Evolutionary conservation across 1,140 invertebrate genomes (phyloP), one percentile per base, ranked within the genome.

Genomic region (Callitettix versicolor): DNA sequence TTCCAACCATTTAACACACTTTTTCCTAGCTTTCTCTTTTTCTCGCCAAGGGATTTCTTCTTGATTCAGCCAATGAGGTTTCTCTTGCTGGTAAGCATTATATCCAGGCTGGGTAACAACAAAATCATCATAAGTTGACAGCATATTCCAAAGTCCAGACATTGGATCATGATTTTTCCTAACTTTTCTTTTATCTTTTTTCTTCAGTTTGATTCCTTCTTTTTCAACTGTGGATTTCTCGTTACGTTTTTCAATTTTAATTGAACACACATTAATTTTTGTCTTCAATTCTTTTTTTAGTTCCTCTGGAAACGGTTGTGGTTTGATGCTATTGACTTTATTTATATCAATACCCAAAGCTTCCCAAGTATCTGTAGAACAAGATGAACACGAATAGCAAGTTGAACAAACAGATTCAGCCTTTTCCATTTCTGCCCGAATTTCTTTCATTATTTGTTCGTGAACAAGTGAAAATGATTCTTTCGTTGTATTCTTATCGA

Each of bases 141-240:
- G 36, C 58, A 59, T 57, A 33, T 51, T 51, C 58, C 58, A 59
- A 20, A 59, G 49, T 11, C 58, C 58, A 1, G 58, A 59, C 46
- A 38, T 41, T 1, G 21, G 15, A 30, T 59, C 58, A 6, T 5
- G 44, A 5, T 40, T 47, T 24, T 12, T 42, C 3, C 17, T 36
- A 4, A 21, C 7, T n/a, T 21, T 21, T n/a, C 20, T 40, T 41
- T 41, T 38, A 36, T 20, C 21, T 40, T 40, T 38, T 18, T 17
- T 12, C 34, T 38, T 15, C 1, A 38, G 24, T 40, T 17, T 33
- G 15, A 2, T 52, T 5, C n/a, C 34, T 40, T 24, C 40, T 40
- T 17, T 33, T 24, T 20, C 40, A 3, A 21, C 21, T 14, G 40
- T 30, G n/a, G 14, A 18, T 33, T 26, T 43, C n/a, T 22, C 24